phyloP scores from a whole-genome alignment of 2,797 vertebrate species.

The Cynopterus sphinx region DNA sequence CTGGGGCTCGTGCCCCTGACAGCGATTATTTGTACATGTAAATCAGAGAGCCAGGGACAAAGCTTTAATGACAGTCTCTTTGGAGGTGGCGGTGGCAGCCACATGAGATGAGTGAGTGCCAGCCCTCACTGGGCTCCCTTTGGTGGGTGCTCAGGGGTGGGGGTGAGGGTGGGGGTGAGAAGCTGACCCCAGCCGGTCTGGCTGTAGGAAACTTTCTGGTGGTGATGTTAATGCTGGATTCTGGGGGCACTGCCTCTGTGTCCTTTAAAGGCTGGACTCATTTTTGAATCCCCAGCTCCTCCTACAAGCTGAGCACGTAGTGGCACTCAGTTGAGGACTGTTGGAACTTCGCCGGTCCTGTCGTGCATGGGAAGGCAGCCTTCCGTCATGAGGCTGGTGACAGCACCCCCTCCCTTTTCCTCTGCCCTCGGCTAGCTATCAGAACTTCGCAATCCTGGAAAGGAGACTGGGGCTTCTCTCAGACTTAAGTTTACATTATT shows the following conservation, averaged over 20 bases:
- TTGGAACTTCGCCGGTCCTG: not conserved
- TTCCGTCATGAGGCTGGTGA: not conserved
- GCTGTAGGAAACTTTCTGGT: not conserved
- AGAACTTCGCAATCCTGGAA: not conserved
- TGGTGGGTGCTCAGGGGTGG: not conserved
- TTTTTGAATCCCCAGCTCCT: not conserved
- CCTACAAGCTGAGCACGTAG: not conserved
- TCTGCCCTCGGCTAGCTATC: not conserved
- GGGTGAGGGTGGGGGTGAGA: not conserved
- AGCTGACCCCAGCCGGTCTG: not conserved
- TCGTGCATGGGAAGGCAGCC: not conserved
- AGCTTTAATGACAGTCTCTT: slow-evolving; percentile 76
- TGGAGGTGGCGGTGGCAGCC: slow-evolving; percentile 4
- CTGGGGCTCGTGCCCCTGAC: slow-evolving; percentile 78
- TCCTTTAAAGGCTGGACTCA: not conserved
- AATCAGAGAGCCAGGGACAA: slow-evolving; percentile 79
- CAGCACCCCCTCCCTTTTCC: not conserved
- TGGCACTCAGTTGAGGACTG: not conserved
- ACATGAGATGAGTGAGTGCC: slow-evolving; percentile 33
- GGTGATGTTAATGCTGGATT: not conserved
- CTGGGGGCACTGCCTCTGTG: not conserved
- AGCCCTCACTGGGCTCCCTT: not conserved
- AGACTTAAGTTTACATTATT: not conserved
- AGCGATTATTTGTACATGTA: slow-evolving; percentile 83
- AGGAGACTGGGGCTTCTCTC: not conserved